Evolutionary conservation across 1,140 invertebrate species (phyloP).

Genomic region (Adelges cooleyi): DNA sequence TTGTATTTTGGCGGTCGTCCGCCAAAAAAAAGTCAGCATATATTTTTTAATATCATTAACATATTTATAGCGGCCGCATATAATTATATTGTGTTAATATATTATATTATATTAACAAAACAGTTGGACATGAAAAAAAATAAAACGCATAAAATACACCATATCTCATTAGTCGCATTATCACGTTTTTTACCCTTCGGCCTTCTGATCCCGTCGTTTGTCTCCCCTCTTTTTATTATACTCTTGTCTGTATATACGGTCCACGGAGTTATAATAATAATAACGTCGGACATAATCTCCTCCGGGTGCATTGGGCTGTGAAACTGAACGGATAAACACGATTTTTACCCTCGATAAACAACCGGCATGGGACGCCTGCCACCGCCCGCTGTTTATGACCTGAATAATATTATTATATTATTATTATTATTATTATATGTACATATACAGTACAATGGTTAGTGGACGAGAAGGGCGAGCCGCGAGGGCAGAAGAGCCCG

Average conservation of each 20-base stretch:
- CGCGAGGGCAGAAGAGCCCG: background rate
- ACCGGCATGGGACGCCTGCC: conserved; percentile 11
- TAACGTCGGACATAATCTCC: conserved; percentile 24
- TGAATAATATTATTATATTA: conserved; percentile 18
- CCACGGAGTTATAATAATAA: conserved; percentile 26
- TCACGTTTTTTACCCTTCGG: conserved; percentile 14
- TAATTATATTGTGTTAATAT: too few species aligned
- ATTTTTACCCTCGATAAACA: conserved; percentile 29
- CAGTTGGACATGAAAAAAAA: conserved; percentile 16
- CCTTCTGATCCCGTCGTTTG: background rate
- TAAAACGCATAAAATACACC: background rate
- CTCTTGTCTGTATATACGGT: background rate
- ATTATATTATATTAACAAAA: conserved; percentile 27
- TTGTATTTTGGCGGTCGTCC: too few species aligned
- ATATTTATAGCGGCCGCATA: too few species aligned
- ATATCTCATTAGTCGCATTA: conserved; percentile 27
- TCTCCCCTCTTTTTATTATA: background rate
- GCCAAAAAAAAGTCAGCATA: too few species aligned
- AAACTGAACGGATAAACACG: conserved; percentile 28
- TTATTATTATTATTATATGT: too few species aligned
- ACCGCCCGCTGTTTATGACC: conserved; percentile 26
- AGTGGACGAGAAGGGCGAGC: too few species aligned
- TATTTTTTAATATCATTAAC: too few species aligned
- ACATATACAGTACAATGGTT: too few species aligned
- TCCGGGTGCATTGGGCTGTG: conserved; percentile 24